phyloP scores from a whole-genome alignment of 2,797 vertebrate species.

The Cephalopachus bancanus region DNA sequence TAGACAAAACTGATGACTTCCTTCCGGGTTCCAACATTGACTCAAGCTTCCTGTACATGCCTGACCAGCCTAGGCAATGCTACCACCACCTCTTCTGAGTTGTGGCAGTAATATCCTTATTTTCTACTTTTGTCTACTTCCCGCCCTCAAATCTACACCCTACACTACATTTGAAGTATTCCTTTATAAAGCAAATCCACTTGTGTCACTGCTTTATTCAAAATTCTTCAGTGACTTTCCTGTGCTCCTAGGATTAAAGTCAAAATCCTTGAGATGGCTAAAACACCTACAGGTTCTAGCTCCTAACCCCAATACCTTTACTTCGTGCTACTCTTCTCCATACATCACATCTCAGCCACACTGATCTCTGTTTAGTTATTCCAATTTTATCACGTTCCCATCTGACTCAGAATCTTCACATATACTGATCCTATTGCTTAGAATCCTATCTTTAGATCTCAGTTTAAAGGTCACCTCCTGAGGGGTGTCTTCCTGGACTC shows the following conservation, averaged over 20 bases:
- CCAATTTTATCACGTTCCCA: background rate
- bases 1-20: background rate
- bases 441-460: background rate
- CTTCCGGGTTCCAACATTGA: background rate
- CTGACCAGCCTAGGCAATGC: background rate
- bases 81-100: background rate
- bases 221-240: background rate
- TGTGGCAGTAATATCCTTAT: background rate
- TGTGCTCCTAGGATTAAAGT: background rate
- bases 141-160: background rate
- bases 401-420: background rate
- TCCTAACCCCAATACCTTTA: background rate
- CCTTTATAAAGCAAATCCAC: constrained; percentile 27
- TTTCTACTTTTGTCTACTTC: background rate
- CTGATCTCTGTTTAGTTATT: background rate
- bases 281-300: background rate
- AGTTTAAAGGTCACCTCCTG: too few relatives aligned
- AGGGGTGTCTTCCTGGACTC: background rate
- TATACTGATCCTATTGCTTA: too few relatives aligned
- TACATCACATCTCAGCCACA: background rate
- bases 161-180: background rate
- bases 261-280: background rate
- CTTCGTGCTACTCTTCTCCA: background rate
- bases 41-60: background rate
- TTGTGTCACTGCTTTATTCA: background rate